phyloP scores from a whole-genome alignment of 2,113 vertebrate species.

The Leucoraja erinaceus region DNA sequence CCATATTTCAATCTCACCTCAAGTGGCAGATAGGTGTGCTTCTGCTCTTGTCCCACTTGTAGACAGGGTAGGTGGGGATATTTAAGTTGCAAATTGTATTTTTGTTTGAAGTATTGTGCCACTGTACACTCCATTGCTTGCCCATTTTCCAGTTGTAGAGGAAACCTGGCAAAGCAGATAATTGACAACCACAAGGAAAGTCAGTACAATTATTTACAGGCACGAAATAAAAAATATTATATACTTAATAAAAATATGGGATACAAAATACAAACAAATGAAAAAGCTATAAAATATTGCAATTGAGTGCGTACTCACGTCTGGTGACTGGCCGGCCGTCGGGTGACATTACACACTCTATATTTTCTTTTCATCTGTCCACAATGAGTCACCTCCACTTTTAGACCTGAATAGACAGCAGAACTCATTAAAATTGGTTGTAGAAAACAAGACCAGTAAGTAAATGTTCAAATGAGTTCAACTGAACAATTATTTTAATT shows the following conservation, averaged over 20 bases:
- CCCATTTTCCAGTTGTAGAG: slow-evolving; percentile 93
- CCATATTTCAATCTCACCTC: slow-evolving; percentile 67
- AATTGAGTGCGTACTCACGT: slow-evolving; percentile 63
- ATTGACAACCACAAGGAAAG: neutral
- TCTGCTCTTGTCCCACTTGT: slow-evolving; percentile 97
- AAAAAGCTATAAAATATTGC: neutral
- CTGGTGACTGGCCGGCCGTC: slow-evolving; percentile 92
- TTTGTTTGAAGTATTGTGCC: slow-evolving; percentile 98
- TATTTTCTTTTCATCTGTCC: slow-evolving; percentile 99
- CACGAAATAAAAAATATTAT: slow-evolving; percentile 23
- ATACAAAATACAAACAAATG: neutral
- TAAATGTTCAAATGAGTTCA: slow-evolving; percentile 19
- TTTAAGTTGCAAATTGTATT: slow-evolving; percentile 94
- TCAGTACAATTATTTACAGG: neutral
- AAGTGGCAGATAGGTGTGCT: slow-evolving; percentile 93
- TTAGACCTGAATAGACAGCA: slow-evolving; percentile 69
- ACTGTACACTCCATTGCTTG: slow-evolving; percentile 99
- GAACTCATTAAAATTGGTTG: slow-evolving; percentile 36
- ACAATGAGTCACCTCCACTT: slow-evolving; percentile 97
- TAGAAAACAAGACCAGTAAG: slow-evolving; percentile 35
- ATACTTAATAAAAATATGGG: neutral
- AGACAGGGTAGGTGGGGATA: slow-evolving; percentile 94
- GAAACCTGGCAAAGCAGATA: slow-evolving; percentile 67
- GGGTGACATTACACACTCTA: slow-evolving; percentile 92
- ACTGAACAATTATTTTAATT: neutral